Evolutionary conservation across 2,888 invertebrate genomes (phyloP).

Genomic region (Oscheius sp.): DNA sequence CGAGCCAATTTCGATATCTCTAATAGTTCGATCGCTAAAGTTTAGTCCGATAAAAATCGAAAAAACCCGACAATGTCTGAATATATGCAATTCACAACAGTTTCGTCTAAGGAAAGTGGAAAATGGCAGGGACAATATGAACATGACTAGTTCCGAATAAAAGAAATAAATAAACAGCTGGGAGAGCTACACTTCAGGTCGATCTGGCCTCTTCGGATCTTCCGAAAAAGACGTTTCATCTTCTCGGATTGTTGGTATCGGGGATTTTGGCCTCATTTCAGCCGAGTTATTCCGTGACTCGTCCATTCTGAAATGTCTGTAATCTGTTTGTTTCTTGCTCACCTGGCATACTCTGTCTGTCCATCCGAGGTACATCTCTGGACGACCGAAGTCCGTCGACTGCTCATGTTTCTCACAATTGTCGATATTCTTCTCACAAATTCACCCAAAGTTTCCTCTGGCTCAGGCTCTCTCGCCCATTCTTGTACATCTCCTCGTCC

Average conservation of each 20-base stretch:
- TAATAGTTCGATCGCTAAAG: no score
- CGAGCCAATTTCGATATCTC: no score
- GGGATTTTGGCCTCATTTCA: constrained; percentile 41
- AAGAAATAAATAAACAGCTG: background rate
- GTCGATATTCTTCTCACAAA: constrained; percentile 59
- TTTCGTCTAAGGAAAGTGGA: no score
- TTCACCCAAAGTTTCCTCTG: constrained; percentile 57
- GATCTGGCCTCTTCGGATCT: constrained; percentile 22
- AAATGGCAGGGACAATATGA: background rate
- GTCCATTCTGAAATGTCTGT: constrained; percentile 46
- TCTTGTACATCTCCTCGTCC: constrained; percentile 93
- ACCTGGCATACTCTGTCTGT: constrained; percentile 44
- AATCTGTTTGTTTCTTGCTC: background rate
- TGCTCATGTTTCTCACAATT: constrained; percentile 48
- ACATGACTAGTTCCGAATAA: constrained; percentile 2
- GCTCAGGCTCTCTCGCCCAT: constrained; percentile 61
- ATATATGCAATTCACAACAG: no score
- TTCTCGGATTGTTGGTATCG: constrained; percentile 10
- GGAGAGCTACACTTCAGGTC: constrained; percentile 21
- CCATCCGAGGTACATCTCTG: constrained; percentile 37
- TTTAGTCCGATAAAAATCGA: no score
- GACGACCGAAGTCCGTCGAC: constrained; percentile 25
- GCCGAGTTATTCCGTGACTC: constrained; percentile 54
- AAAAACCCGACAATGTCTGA: no score
- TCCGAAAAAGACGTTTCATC: constrained; percentile 18